Evolutionary conservation across 2,113 vertebrate species (phyloP).

Genomic region (Ariopsis seemanni): DNA sequence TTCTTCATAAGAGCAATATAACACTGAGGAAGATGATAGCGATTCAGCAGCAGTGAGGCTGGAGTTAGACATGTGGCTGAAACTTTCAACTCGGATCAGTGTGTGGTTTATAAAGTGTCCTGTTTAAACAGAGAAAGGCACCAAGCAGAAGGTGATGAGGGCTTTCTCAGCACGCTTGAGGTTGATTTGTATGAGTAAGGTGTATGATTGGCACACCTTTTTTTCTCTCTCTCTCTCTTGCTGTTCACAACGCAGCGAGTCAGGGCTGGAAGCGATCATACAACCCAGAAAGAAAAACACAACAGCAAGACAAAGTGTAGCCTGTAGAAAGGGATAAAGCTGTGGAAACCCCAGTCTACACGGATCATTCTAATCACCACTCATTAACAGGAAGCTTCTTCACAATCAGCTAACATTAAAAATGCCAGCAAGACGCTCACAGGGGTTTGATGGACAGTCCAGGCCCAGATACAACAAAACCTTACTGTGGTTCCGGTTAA

Average conservation of each 20-base stretch:
- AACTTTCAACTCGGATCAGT: not conserved
- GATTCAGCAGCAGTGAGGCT: not conserved
- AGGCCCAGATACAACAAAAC: not conserved
- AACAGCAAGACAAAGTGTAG: not conserved
- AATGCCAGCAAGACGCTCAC: not conserved
- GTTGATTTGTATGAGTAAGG: not conserved
- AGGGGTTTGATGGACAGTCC: not conserved
- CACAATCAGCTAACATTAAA: not conserved
- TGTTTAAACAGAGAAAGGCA: not conserved
- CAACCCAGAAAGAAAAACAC: not conserved
- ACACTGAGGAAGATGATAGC: too few relatives aligned
- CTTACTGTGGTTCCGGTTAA: not conserved
- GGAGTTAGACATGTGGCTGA: not conserved
- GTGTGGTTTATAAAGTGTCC: slow-evolving; percentile 1
- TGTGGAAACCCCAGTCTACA: not conserved
- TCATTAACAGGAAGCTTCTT: not conserved
- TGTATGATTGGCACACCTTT: not conserved
- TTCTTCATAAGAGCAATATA: not conserved
- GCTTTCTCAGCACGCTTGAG: not conserved
- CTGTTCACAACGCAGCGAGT: not conserved
- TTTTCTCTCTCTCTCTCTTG: not conserved
- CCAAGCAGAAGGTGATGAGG: not conserved
- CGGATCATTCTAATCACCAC: not conserved
- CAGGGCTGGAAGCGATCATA: slow-evolving; percentile 4
- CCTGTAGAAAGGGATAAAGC: not conserved